A percentile compares a stretch with the other conserved stretches of the same genome.
phyloP scores from a whole-genome alignment of 2,797 vertebrate species.

The Poliocrania exsul region DNA sequence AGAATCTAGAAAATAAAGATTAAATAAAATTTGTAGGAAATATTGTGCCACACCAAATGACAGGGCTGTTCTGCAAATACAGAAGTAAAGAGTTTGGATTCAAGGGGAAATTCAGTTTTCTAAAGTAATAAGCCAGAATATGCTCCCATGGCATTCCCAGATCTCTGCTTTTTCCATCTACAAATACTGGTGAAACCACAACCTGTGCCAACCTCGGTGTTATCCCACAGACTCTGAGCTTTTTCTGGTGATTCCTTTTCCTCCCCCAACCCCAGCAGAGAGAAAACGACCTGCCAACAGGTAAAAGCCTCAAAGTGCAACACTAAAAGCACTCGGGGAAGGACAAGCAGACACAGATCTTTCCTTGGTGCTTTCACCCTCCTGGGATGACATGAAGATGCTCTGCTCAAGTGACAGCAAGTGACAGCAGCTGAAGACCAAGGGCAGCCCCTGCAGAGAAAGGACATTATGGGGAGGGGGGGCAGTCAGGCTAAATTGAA shows the following conservation, averaged over 20 bases:
- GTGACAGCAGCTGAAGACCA: background rate
- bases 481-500: background rate
- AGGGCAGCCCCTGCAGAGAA: background rate
- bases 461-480: background rate
- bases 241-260: background rate
- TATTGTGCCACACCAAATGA: background rate
- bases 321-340: background rate
- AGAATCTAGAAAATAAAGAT: background rate
- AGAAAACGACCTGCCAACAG: background rate
- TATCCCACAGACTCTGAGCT: background rate
- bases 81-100: background rate
- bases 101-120: background rate
- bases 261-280: background rate
- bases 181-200: background rate
- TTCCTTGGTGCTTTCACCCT: background rate
- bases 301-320: background rate
- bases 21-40: background rate
- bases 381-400: accelerated
- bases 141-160: background rate
- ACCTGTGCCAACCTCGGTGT: accelerated
- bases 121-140: background rate
- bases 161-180: accelerated
- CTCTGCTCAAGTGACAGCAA: background rate
- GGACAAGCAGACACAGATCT: background rate
- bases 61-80: background rate